phyloP scores from a whole-genome alignment of 2,113 vertebrate species.

The Lichenostomus cassidix region DNA sequence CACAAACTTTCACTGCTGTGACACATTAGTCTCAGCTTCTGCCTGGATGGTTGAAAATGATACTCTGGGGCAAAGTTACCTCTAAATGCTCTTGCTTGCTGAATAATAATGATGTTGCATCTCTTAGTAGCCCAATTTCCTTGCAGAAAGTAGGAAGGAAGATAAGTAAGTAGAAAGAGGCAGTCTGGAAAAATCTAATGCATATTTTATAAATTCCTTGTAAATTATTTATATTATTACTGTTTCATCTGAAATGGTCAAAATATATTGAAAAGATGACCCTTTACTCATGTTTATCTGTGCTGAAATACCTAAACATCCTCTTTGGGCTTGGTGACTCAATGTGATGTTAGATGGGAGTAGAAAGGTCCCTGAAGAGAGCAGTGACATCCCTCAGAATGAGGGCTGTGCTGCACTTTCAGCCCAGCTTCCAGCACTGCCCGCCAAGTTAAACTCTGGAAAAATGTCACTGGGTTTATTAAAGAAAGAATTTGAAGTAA shows the following conservation, averaged over 20 bases:
- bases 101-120: not conserved
- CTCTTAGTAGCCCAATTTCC: not conserved
- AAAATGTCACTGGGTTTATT: not conserved
- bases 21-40: not conserved
- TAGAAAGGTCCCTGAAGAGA: not conserved
- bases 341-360: not conserved
- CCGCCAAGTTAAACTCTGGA: not conserved
- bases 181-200: not conserved
- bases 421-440: not conserved
- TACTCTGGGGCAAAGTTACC: slow-evolving; percentile 21
- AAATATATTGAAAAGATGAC: not conserved
- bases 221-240: not conserved
- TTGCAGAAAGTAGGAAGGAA: not conserved
- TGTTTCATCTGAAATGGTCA: not conserved
- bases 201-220: not conserved
- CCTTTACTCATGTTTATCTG: not conserved
- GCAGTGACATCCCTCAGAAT: not conserved
- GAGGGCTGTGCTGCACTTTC: not conserved
- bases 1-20: not conserved
- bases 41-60: not conserved
- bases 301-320: not conserved
- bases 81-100: slow-evolving; percentile 11
- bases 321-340: not conserved
- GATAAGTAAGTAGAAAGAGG: not conserved
- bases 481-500: not conserved